Percentiles rank a stretch among this genome's conserved stretches.
Evolutionary conservation across 2,113 vertebrate genomes (phyloP).

Genomic region (Larimichthys polyactis): DNA sequence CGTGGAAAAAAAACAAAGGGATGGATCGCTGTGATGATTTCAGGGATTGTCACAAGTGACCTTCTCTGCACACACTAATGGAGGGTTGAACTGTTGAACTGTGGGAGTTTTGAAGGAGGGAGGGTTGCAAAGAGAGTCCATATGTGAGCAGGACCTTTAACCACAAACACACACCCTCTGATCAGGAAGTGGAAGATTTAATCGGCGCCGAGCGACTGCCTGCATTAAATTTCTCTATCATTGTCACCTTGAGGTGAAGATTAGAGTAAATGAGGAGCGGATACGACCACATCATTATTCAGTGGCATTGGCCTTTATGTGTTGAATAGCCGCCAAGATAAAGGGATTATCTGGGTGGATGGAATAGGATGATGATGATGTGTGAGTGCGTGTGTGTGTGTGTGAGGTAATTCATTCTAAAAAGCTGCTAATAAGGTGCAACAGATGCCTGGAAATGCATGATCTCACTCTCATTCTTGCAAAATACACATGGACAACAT

Average conservation of each 20-base stretch:
- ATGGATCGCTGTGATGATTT: constrained; percentile 59
- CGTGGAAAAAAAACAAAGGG: constrained; percentile 18
- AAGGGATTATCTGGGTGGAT: constrained; percentile 73
- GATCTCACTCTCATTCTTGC: background rate
- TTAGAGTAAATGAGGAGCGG: constrained; percentile 55
- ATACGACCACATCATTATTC: constrained; percentile 71
- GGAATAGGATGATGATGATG: constrained; percentile 58
- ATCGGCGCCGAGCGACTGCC: background rate
- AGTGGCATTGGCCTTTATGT: constrained; percentile 52
- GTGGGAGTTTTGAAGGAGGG: constrained; percentile 11
- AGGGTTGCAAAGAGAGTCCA: background rate
- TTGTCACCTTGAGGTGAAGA: constrained; percentile 72
- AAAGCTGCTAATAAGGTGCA: constrained; percentile 73
- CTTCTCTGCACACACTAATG: constrained; percentile 48
- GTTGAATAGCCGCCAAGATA: constrained; percentile 73
- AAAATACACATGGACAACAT: constrained; percentile 15
- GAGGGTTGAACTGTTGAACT: constrained; percentile 56
- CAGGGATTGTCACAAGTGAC: constrained; percentile 64
- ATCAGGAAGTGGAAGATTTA: constrained; percentile 30
- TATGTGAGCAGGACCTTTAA: background rate
- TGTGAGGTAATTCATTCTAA: constrained; percentile 47
- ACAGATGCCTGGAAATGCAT: constrained; percentile 59
- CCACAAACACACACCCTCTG: background rate
- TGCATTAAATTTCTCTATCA: constrained; percentile 48
- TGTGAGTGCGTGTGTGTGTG: background rate